phyloP scores from a whole-genome alignment of 2,113 vertebrate species.

The Platycercus adscitus region DNA sequence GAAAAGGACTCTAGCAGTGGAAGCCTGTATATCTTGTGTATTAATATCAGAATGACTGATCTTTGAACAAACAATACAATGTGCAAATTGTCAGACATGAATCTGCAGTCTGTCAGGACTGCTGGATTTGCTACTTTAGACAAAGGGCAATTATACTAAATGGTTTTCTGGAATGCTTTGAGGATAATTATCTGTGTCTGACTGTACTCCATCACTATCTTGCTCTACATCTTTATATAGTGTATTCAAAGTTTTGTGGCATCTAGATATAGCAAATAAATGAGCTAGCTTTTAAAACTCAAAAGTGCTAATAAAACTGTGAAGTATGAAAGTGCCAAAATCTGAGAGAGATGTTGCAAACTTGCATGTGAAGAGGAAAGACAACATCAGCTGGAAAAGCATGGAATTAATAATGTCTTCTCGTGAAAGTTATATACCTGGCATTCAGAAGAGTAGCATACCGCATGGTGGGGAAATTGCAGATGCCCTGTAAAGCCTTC shows the following conservation, averaged over 20 bases:
- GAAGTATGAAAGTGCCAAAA: slow-evolving; percentile 57
- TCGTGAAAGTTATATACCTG: neutral
- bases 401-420: neutral
- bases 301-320: slow-evolving; percentile 60
- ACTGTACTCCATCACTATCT: slow-evolving; percentile 12
- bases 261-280: slow-evolving; percentile 59
- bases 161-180: slow-evolving; percentile 49
- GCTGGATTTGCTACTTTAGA: slow-evolving; percentile 15
- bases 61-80: slow-evolving; percentile 14
- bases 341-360: slow-evolving; percentile 10
- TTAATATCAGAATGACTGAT: neutral
- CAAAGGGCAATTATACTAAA: slow-evolving; percentile 1
- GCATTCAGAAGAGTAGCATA: neutral
- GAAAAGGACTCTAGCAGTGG: neutral
- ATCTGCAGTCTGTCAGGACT: slow-evolving; percentile 20
- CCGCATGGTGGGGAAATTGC: neutral
- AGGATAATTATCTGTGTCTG: slow-evolving; percentile 27
- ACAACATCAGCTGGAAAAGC: neutral
- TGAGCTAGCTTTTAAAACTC: slow-evolving; percentile 65
- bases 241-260: slow-evolving; percentile 6
- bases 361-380: neutral
- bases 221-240: neutral
- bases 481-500: neutral
- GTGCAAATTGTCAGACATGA: neutral
- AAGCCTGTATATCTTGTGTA: neutral